Conservation (phyloP, 2,888 invertebrate genomes). For the Baccha elongata region DNA sequence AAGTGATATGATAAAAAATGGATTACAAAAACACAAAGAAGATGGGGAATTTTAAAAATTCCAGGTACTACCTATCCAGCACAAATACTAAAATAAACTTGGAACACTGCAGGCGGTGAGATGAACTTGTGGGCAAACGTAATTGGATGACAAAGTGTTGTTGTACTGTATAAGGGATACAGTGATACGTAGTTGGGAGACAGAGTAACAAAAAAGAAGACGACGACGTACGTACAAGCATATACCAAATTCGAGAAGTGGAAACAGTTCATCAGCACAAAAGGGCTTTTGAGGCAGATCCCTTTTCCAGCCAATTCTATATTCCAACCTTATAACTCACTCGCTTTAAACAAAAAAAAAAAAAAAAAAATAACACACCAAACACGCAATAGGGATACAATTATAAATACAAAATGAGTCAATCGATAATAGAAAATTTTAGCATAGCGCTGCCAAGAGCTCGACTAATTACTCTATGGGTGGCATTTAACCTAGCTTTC, state of each 20-base stretch:
- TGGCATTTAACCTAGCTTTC: conserved; percentile 82
- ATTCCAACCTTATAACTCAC: conserved; percentile 49
- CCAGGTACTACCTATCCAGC: conserved; percentile 51
- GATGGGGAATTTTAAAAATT: conserved; percentile 60
- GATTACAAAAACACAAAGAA: conserved; percentile 48
- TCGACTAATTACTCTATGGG: conserved; percentile 81
- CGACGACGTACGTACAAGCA: conserved; percentile 51
- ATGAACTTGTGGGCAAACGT: conserved; percentile 75
- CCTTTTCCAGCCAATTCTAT: conserved; percentile 47
- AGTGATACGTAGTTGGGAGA: conserved; percentile 71
- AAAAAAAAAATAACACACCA: no score
- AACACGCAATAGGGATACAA: conserved; percentile 55
- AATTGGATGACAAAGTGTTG: conserved; percentile 76
- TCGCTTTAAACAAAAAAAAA: conserved; percentile 56
- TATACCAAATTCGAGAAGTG: conserved; percentile 50
- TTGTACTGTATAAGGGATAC: conserved; percentile 69
- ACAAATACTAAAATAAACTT: conserved; percentile 68
- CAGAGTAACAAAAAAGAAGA: conserved; percentile 55
- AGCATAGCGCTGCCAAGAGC: conserved; percentile 79
- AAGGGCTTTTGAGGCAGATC: conserved; percentile 44
- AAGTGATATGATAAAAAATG: conserved; percentile 66
- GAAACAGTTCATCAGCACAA: conserved; percentile 59
- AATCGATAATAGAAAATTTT: conserved; percentile 80
- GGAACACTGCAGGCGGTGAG: conserved; percentile 77
- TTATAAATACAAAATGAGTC: conserved; percentile 78